A percentile compares a stretch with the other conserved stretches of the same genome.
Conservation (phyloP, 2,113 vertebrate species). For the Rhodinocichla rosea region DNA sequence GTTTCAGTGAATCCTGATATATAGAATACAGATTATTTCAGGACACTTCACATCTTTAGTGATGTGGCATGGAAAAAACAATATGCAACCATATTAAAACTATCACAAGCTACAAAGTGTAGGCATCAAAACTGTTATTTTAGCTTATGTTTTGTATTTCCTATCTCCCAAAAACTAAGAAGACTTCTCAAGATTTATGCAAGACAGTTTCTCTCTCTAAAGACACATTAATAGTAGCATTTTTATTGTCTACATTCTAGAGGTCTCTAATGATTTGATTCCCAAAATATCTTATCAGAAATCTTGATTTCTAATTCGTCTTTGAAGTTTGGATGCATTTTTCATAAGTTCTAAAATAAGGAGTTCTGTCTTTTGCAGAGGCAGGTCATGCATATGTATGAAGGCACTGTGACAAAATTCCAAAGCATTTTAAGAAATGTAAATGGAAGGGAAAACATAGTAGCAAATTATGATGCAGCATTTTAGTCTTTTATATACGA, state of each 20-base stretch:
- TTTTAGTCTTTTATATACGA: conserved; percentile 20
- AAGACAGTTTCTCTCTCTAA: conserved; percentile 11
- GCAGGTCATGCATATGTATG: conserved; percentile 59
- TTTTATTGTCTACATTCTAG: conserved; percentile 14
- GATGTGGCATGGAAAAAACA: neutral
- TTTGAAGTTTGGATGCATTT: conserved; percentile 78
- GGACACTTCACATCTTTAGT: neutral
- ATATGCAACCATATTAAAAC: neutral
- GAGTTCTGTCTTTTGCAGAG: conserved; percentile 65
- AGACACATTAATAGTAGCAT: conserved; percentile 3
- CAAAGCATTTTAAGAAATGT: conserved; percentile 40
- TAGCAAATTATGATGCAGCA: conserved; percentile 66
- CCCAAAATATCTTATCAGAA: conserved; percentile 69
- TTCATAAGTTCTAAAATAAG: conserved; percentile 75
- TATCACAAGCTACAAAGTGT: neutral
- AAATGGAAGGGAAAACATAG: conserved; percentile 48
- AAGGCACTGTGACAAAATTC: conserved; percentile 53
- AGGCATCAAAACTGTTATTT: neutral
- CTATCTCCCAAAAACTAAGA: neutral
- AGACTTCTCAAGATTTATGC: neutral
- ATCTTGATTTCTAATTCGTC: conserved; percentile 72
- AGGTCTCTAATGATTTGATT: conserved; percentile 46
- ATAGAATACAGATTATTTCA: neutral
- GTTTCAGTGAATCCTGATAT: neutral
- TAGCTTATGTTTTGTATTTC: neutral